Base-by-base conservation (phyloP, 2,113 vertebrate species). In the Phocoena sinus region DNA sequence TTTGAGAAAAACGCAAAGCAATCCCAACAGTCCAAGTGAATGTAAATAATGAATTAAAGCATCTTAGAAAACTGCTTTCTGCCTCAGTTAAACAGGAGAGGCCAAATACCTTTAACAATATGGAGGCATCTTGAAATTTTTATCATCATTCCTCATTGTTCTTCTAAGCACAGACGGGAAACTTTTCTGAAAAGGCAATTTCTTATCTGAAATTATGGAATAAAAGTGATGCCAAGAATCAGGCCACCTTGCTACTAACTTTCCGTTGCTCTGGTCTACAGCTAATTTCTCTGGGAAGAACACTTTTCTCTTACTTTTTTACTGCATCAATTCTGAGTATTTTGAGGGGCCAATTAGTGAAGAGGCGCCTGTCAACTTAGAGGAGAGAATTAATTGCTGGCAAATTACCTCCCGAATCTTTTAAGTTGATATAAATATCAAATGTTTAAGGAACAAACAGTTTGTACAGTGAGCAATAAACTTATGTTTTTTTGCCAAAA, bases 171-270 rank as follows among this genome's bases (percentile, higher is more conserved):
- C 23, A 88, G 38, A 93, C 7, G 50, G 65, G 70, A 77, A 58
- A 83, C 18, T 89, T 96, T 92, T 95, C 58, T 83, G 33, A 65
- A 92, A 96, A 83, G n/a, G 28, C 20, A 41, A 47, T 81, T 86
- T 93, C 56, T 62, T 86, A 82, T 84, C 65, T 87, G 73, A 96
- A 96, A 94, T 63, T 50, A 71, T 11, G 28, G 63, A 50, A 63
- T 73, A 18, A 77, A 83, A 76, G 36, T 53, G 74, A 92, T n/a
- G 47, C 36, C 21, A 71, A 58, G 62, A 60, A 41, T 13, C 17
- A 74, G 47, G n/a, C 6, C 60, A 7, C 9, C 33, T 77, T 80
- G n/a, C 33, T 88, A 3, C 23, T 25, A 18, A 44, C 6, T 47
- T 31, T 38, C 63, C 84, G 11, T 26, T 63, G 25, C 17, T 71